Conservation (phyloP, 2,113 vertebrate genomes). For the Hyaena hyaena region DNA sequence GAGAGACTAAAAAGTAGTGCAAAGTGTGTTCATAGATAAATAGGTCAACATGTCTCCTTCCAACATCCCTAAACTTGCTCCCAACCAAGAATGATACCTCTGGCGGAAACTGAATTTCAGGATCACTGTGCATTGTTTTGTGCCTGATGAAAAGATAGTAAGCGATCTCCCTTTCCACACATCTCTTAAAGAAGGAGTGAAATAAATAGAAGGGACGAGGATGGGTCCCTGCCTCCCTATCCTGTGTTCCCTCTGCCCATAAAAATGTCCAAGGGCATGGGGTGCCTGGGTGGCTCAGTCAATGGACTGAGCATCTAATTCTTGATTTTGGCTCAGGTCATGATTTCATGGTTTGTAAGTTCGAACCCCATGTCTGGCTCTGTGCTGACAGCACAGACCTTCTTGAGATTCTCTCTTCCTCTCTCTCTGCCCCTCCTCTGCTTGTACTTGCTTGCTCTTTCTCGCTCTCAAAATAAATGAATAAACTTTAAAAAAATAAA, state of each 20-base stretch:
- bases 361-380: too few relatives aligned
- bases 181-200: neutral
- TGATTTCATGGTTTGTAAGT: too few relatives aligned
- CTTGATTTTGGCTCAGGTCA: too few relatives aligned
- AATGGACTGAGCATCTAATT: too few relatives aligned
- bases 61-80: neutral
- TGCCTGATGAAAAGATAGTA: neutral
- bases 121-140: neutral
- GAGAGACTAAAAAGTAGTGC: neutral
- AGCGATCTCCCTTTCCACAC: neutral
- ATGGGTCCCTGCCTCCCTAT: neutral
- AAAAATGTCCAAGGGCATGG: neutral
- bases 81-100: neutral
- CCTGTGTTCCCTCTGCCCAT: neutral
- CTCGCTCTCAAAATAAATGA: too few relatives aligned
- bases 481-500: too few relatives aligned
- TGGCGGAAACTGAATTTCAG: neutral
- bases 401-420: too few relatives aligned
- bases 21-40: neutral
- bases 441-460: too few relatives aligned
- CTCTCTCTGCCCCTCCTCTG: too few relatives aligned
- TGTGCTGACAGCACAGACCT: too few relatives aligned
- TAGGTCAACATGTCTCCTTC: neutral
- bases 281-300: too few relatives aligned
- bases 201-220: neutral